Evolutionary conservation across 35 echinoderm and acorn worm genomes (phyloP).

Genomic region (Acanthaster planci): DNA sequence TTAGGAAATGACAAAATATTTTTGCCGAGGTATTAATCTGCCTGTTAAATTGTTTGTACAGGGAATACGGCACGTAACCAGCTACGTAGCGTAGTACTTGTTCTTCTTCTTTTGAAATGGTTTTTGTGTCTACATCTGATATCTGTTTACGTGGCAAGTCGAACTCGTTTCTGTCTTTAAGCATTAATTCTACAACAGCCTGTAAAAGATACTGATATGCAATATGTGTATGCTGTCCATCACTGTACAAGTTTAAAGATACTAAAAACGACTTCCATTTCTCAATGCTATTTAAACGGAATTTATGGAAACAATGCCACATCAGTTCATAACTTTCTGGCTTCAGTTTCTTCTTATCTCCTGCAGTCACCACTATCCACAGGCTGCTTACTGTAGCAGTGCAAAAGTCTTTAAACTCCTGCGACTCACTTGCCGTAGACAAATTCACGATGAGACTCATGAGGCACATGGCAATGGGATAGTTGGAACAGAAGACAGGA

Average conservation of each 20-base stretch:
- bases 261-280: not conserved
- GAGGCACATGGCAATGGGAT: not conserved
- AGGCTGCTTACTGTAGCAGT: not conserved
- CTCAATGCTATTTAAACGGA: not conserved
- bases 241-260: not conserved
- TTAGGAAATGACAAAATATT: not conserved
- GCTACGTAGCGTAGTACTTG: not conserved
- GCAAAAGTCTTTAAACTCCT: not conserved
- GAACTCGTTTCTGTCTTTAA: not conserved
- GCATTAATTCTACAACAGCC: not conserved
- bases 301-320: not conserved
- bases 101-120: not conserved
- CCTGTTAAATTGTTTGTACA: not conserved
- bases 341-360: not conserved
- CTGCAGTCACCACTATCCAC: not conserved
- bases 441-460: slow-evolving; percentile 2
- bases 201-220: not conserved
- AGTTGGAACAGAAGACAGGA: not conserved
- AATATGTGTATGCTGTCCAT: not conserved
- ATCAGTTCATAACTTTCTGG: not conserved
- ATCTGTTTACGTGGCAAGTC: not conserved
- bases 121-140: not conserved
- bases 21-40: not conserved
- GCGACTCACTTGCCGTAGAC: not conserved
- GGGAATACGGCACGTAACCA: not conserved